These are phyloP conservation scores for Melanchra persicariae DNA, from an alignment of 2,888 invertebrate species.

Conservation along the genomic window DNA sequence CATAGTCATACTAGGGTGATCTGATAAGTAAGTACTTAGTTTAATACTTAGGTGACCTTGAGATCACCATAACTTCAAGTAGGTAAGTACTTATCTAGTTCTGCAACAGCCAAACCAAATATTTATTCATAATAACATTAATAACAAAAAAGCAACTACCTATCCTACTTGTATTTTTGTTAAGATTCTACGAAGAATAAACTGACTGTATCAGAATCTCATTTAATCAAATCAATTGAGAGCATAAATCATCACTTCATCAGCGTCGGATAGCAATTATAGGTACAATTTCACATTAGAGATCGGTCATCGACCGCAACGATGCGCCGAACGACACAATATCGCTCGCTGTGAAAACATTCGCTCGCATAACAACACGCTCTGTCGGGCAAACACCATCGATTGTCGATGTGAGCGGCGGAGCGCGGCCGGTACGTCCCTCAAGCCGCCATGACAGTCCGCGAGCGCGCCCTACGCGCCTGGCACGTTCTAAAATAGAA, in stretches of 20 bases:
- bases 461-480: conserved; percentile 72
- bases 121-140: background rate
- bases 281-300: conserved; percentile 41
- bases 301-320: conserved; percentile 52
- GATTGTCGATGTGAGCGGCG: conserved; percentile 64
- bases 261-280: background rate
- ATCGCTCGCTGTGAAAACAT: conserved; percentile 50
- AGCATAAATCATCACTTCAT: conserved; percentile 11
- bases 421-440: conserved; percentile 59
- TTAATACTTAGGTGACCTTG: background rate
- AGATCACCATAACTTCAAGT: no score
- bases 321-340: conserved; percentile 38
- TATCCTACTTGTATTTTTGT: background rate
- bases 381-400: conserved; percentile 49
- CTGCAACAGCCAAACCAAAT: background rate
- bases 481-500: conserved; percentile 73
- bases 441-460: conserved; percentile 74
- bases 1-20: no score
- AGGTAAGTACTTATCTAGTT: no score
- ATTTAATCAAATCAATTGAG: background rate
- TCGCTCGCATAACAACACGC: conserved; percentile 49
- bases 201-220: background rate
- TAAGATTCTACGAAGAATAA: background rate
- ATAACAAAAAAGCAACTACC: background rate
- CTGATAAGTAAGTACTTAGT: background rate